phyloP scores from a whole-genome alignment of 2,113 vertebrate species.

The Nestor notabilis region DNA sequence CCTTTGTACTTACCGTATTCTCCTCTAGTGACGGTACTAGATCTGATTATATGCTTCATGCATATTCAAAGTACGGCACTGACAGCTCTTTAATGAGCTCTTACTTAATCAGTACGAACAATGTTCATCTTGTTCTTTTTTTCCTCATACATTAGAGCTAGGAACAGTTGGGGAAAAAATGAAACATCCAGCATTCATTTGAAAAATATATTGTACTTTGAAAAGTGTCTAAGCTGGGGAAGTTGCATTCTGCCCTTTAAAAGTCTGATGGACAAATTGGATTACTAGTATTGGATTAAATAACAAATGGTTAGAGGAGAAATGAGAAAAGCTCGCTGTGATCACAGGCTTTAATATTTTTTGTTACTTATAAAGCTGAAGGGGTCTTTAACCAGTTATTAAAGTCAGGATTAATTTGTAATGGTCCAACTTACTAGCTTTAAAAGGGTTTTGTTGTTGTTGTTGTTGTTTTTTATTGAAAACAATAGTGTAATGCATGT shows the following conservation, averaged over 20 bases:
- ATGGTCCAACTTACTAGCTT: conserved; percentile 91
- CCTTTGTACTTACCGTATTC: conserved; percentile 93
- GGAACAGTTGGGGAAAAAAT: conserved; percentile 83
- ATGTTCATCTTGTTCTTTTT: conserved; percentile 97
- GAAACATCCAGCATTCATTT: conserved; percentile 86
- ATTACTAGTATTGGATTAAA: conserved; percentile 99
- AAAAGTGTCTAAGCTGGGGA: conserved; percentile 90
- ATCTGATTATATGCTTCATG: conserved; percentile 96
- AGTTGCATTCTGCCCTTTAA: conserved; percentile 92
- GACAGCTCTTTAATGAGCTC: conserved; percentile 98
- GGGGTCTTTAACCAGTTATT: conserved; percentile 97
- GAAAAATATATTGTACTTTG: conserved; percentile 92
- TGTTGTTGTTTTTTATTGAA: conserved; percentile 50
- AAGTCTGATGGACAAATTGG: conserved; percentile 98
- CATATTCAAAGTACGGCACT: conserved; percentile 94
- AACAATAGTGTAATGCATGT: conserved; percentile 72
- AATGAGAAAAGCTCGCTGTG: conserved; percentile 92
- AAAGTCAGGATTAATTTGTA: conserved; percentile 98
- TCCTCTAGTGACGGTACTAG: conserved; percentile 87
- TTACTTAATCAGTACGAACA: conserved; percentile 97
- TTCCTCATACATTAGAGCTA: conserved; percentile 85
- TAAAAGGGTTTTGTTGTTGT: conserved; percentile 82
- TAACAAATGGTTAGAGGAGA: conserved; percentile 93
- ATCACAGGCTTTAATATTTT: conserved; percentile 91
- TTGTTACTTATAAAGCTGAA: conserved; percentile 86